Evolutionary conservation across 2,113 vertebrate genomes (phyloP), one percentile per base, ranked within the genome.

Genomic region (Sialia sialis): DNA sequence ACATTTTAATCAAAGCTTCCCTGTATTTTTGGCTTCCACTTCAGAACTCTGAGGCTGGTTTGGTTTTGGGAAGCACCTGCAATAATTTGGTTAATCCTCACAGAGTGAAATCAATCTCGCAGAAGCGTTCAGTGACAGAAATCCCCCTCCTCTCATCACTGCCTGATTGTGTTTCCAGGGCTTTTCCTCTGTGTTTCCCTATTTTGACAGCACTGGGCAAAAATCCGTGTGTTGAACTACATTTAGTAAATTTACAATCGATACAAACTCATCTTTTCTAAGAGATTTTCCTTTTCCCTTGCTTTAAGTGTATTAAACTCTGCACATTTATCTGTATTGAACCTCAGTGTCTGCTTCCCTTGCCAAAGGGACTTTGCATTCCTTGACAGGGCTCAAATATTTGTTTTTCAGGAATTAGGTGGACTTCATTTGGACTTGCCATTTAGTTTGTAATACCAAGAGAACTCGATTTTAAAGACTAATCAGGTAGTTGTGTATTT

Each of bases 311-410:
- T 30, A 48, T 73, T 58, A 94, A 87, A 93, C 49, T 83, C 34
- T 52, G 14, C 22, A 38, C 18, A 0, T 25, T 78, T 54, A 22
- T 43, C 16, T 66, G 32, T 32, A 19, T 11, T 73, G 83, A 90
- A 72, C 26, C n/a, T 78, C 64, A 8, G 39, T 6, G 49, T 29
- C 64, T 81, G 16, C 41, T 87, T 43, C 48, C 41, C 5, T 81
- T 62, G 39, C 44, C n/a, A 69, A 68, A 68, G 15, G 30, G 26
- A 43, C 56, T 82, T 69, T n/a, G 14, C 18, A 49, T 88, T 90
- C 12, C 1, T 4, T 62, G 85, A 30, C 66, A 82, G 4, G 9
- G n/a, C 84, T 95, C 94, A 93, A 93, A 94, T 95, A 94, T 93
- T 94, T 96, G 54, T 9, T 69, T 32, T 84, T 30, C 11, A 49